phyloP scores from a whole-genome alignment of 2,113 vertebrate species.

The Ictidomys tridecemlineatus region DNA sequence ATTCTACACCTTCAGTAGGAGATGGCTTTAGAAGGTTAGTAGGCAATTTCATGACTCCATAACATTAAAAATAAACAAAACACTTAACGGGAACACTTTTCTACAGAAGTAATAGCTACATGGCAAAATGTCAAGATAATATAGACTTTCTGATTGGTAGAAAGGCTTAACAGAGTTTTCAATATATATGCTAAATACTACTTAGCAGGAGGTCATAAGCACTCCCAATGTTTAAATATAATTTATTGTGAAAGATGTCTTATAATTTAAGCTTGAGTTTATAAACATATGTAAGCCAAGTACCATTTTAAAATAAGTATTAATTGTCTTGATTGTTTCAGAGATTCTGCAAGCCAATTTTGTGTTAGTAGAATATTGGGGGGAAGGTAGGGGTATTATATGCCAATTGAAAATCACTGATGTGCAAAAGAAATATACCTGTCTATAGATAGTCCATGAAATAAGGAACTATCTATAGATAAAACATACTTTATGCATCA shows the following conservation, averaged over 20 bases:
- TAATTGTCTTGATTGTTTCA: neutral
- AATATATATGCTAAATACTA: conserved; percentile 52
- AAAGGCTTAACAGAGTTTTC: conserved; percentile 24
- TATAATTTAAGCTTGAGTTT: neutral
- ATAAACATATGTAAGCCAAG: neutral
- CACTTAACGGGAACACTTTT: neutral
- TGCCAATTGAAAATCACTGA: neutral
- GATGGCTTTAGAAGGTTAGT: neutral
- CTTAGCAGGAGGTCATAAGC: neutral
- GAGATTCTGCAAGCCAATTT: neutral
- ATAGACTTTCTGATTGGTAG: neutral
- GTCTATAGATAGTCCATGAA: neutral
- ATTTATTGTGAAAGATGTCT: neutral
- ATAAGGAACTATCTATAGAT: neutral
- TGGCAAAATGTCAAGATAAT: conserved; percentile 46
- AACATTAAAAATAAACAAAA: conserved; percentile 38
- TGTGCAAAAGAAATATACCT: neutral
- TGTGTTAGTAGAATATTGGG: neutral
- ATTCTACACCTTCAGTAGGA: neutral
- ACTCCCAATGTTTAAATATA: neutral
- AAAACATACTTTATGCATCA: neutral
- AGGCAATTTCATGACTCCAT: conserved; percentile 1
- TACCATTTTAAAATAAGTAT: conserved; percentile 20
- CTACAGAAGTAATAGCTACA: conserved; percentile 18
- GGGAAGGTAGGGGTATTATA: neutral